Conservation (phyloP, 2,797 vertebrate genomes). For the Cheirogaleus major region DNA sequence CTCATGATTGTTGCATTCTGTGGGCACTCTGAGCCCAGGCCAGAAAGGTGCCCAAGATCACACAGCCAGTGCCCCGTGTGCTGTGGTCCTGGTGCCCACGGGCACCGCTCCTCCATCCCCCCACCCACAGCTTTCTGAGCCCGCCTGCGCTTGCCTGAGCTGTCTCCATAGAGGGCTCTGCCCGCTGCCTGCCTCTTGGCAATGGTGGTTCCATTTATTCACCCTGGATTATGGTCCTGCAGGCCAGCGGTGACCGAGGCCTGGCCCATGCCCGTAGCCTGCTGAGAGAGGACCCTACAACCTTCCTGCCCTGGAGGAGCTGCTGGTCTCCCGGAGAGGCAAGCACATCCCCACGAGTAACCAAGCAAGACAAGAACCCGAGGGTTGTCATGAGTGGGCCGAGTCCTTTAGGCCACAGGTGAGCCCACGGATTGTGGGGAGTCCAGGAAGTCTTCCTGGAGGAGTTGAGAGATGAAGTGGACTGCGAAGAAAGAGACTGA, state of each 20-base stretch:
- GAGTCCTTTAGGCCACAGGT: neutral
- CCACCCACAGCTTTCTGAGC: neutral
- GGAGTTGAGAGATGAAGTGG: neutral
- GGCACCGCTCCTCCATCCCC: rapidly evolving
- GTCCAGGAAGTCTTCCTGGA: neutral
- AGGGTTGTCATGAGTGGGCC: no score
- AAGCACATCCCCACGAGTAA: neutral
- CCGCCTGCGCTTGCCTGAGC: neutral
- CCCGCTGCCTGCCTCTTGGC: rapidly evolving
- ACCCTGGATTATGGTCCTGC: neutral
- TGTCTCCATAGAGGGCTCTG: no score
- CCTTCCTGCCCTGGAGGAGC: rapidly evolving
- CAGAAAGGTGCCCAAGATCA: neutral
- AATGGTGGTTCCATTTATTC: rapidly evolving
- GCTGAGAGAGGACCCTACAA: neutral
- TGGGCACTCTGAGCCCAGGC: neutral
- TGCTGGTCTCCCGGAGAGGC: neutral
- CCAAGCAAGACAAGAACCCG: neutral
- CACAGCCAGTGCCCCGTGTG: neutral
- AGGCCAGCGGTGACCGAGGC: neutral
- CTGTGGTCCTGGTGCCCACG: neutral
- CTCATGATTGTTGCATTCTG: neutral
- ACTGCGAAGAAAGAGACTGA: neutral
- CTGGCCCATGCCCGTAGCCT: rapidly evolving
- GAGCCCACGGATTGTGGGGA: neutral